Base-by-base conservation (phyloP, 2,888 invertebrate genomes). In the Pandemis heparana region DNA sequence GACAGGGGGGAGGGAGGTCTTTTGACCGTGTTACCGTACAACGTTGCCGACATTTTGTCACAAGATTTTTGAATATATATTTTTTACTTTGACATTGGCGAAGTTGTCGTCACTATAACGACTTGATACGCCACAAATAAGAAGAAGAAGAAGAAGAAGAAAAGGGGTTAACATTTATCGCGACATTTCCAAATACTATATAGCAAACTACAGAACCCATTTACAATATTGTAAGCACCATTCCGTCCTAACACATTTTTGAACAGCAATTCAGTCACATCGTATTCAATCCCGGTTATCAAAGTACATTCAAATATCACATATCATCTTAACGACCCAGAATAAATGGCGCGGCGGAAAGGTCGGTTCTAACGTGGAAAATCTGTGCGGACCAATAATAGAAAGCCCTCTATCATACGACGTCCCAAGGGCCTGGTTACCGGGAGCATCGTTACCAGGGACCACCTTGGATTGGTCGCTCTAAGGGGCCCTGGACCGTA, bases 251-350 rank as follows among this genome's bases (percentile, higher is more conserved):
- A 23, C 23, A 56, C 10, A 9, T 56, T 56, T 56, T 56, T 23
- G 4, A 56, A 53, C 51, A 23, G 23, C 56, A 12, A 23, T 23
- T 23, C 56, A 53, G 16, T 16, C 53, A 16, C 18, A 53, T 18
- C 53, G 8, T 18, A 18, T 56, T 12, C 18, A 56, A 56, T 18
- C 23, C 56, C 23, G 56, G 56, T 56, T 56, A 56, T 56, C 23
- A 63, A 43, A 60, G 23, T 70, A 74, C 74, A 74, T 74, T 74
- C 69, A 74, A 74, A 74, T 74, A 69, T 74, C 74, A 74, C 74
- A 74, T 70, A 70, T 70, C 69, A 74, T 51, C 69, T 70, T 65
- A 74, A 74, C 74, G 74, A 74, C 73, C 41, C 48, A 43, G 46
- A 56, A 73, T 68, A 64, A 68, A 72, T 68, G 48, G 63, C 32